phyloP scores from a whole-genome alignment of 2,113 vertebrate species.

The Daboia siamensis region DNA sequence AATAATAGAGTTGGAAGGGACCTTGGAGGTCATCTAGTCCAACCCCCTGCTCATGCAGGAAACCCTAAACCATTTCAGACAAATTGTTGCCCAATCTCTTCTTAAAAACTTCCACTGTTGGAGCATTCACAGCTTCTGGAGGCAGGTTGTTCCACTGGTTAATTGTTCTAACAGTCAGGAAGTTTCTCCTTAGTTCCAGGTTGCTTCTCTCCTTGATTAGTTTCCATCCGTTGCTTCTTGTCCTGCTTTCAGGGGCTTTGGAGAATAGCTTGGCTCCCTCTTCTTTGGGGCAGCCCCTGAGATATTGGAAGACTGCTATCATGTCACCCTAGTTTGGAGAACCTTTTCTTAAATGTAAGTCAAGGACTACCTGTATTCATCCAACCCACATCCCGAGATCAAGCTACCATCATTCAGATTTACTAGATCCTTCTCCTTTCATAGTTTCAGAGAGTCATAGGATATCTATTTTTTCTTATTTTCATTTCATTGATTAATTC shows the following conservation, averaged over 20 bases:
- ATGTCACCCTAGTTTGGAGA: no score
- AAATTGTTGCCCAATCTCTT: not conserved
- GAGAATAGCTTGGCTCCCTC: not conserved
- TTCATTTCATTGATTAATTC: not conserved
- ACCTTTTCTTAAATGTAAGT: not conserved
- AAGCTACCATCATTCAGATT: not conserved
- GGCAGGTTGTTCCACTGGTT: not conserved
- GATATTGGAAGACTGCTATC: no score
- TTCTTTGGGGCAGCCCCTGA: no score
- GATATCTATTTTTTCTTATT: not conserved
- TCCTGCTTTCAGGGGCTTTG: no score
- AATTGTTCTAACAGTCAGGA: not conserved
- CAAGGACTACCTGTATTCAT: not conserved
- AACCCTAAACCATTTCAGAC: not conserved
- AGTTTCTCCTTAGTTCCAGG: not conserved
- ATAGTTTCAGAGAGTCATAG: not conserved
- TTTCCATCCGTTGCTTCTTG: no score
- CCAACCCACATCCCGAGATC: not conserved
- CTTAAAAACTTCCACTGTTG: not conserved
- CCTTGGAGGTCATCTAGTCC: not conserved
- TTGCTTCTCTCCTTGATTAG: not conserved
- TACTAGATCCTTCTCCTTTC: not conserved
- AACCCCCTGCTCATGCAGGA: not conserved
- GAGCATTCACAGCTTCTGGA: not conserved
- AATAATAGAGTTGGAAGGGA: not conserved